phyloP scores from a whole-genome alignment of 2,113 vertebrate genomes.

The Oryzias woworae region DNA sequence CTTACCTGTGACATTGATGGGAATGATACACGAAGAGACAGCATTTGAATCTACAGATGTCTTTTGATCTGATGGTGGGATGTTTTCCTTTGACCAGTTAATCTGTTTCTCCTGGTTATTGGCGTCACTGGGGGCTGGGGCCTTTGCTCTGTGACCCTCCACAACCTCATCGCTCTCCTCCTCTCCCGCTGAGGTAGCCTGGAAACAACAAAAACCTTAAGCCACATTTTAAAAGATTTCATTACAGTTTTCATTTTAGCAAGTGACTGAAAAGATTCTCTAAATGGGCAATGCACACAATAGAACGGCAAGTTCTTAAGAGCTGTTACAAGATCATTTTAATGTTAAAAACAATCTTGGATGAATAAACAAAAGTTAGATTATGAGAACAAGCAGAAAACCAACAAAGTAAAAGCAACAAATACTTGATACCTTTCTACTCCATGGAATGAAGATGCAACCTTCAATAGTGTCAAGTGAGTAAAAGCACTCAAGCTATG shows the following conservation, averaged over 20 bases:
- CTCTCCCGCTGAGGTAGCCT: slow-evolving; percentile 87
- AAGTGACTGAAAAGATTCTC: background rate
- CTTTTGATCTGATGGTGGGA: slow-evolving; percentile 92
- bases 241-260: background rate
- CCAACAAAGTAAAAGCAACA: slow-evolving; percentile 6
- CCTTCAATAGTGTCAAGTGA: slow-evolving; percentile 91
- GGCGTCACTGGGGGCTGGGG: slow-evolving; percentile 85
- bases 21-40: slow-evolving; percentile 97
- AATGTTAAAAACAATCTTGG: too few relatives aligned
- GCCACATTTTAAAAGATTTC: background rate
- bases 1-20: slow-evolving; percentile 98
- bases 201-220: slow-evolving; percentile 34
- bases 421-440: slow-evolving; percentile 91
- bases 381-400: slow-evolving; percentile 5
- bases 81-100: slow-evolving; percentile 92
- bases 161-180: slow-evolving; percentile 82
- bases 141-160: slow-evolving; percentile 88
- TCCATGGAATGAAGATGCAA: slow-evolving; percentile 98
- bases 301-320: background rate
- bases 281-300: background rate
- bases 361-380: slow-evolving; percentile 4
- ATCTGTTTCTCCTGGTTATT: slow-evolving; percentile 94
- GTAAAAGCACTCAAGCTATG: slow-evolving; percentile 93
- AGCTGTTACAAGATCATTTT: background rate
- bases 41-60: slow-evolving; percentile 89